Conservation (phyloP, 2,797 vertebrate species). For the Spinibarbus caldwelli region DNA sequence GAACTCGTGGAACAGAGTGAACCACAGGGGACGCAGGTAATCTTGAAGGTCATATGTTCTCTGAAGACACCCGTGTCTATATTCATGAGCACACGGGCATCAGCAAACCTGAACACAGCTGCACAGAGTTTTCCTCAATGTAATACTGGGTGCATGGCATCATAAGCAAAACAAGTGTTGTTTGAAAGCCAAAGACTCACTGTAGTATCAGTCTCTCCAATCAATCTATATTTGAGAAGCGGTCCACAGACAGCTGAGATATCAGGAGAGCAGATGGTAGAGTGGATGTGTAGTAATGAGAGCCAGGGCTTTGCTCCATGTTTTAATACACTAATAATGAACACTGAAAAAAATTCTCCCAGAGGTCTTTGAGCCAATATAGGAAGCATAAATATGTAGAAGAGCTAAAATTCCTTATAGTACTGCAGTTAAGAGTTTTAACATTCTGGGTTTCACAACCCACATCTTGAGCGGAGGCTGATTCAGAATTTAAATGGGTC, state of each 20-base stretch:
- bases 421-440: slow-evolving; percentile 15
- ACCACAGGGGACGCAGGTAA: not conserved
- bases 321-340: slow-evolving; percentile 38
- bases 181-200: slow-evolving; percentile 26
- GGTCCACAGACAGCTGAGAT: slow-evolving; percentile 20
- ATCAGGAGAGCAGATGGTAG: slow-evolving; percentile 43
- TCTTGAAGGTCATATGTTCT: not conserved
- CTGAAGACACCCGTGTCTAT: not conserved
- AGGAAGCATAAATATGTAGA: slow-evolving; percentile 5
- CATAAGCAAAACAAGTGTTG: slow-evolving; percentile 2
- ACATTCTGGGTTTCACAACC: slow-evolving; percentile 29
- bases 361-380: slow-evolving; percentile 16
- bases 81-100: not conserved
- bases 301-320: slow-evolving; percentile 29
- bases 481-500: slow-evolving; percentile 28
- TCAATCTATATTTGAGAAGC: slow-evolving; percentile 19
- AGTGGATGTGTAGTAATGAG: slow-evolving; percentile 24
- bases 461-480: not conserved
- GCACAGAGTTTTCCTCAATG: not conserved
- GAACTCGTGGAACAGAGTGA: not conserved
- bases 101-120: not conserved
- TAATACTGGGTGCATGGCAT: not conserved
- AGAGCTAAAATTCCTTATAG: slow-evolving; percentile 21
- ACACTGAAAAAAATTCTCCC: slow-evolving; percentile 10
- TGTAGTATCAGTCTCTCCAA: slow-evolving; percentile 15